These are phyloP conservation scores for Montifringilla adamsi DNA, from an alignment of 2,113 vertebrate species.

Conservation along the genomic window DNA sequence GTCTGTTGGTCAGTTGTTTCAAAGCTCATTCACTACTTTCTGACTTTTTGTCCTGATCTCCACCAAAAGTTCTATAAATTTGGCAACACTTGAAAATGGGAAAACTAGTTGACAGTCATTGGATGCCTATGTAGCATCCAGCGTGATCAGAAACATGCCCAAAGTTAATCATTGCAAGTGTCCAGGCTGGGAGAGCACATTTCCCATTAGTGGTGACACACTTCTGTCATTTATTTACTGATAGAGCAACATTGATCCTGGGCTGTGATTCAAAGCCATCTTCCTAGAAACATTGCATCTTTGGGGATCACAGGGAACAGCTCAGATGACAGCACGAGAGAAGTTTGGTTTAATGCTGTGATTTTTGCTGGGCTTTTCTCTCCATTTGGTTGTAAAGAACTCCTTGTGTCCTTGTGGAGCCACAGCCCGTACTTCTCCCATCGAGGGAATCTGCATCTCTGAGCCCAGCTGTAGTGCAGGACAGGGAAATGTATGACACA, in stretches of 20 bases:
- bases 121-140: neutral
- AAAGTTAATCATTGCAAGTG: neutral
- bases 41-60: neutral
- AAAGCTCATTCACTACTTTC: neutral
- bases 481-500: neutral
- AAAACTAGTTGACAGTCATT: accelerated
- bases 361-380: neutral
- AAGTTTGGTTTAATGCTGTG: neutral
- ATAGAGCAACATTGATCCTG: neutral
- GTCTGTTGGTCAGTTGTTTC: neutral
- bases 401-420: neutral
- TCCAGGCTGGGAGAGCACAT: neutral
- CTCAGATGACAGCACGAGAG: neutral
- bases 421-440: accelerated
- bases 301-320: neutral
- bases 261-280: neutral
- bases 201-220: neutral
- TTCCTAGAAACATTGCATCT: neutral
- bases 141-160: neutral
- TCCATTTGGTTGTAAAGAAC: neutral
- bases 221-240: neutral
- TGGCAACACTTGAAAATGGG: neutral
- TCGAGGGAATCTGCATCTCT: neutral
- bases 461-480: neutral
- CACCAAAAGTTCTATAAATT: neutral